Percentiles rank a stretch among this genome's conserved stretches.
Conservation (phyloP, 2,888 invertebrate species). For the Penaeus monodon region DNA sequence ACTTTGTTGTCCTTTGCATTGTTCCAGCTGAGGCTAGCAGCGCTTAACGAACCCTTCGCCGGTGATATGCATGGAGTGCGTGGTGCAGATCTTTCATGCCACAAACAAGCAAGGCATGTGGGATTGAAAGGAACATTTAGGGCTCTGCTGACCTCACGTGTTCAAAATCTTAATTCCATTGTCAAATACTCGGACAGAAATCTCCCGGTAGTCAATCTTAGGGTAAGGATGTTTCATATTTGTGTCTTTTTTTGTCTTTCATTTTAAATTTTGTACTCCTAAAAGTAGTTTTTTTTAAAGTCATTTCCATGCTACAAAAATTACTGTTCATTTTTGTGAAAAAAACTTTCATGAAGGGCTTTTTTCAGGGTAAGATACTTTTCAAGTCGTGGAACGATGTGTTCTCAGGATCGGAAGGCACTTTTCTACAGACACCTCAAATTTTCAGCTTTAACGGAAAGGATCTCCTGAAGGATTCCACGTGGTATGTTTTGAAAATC, state of each 20-base stretch:
- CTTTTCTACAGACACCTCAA: conserved; percentile 83
- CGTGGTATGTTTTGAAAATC: conserved; percentile 89
- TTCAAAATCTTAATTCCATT: conserved; percentile 93
- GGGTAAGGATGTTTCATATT: conserved; percentile 72
- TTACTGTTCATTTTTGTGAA: background rate
- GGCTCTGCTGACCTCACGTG: conserved; percentile 89
- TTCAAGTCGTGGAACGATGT: conserved; percentile 94
- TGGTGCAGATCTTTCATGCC: conserved; percentile 94
- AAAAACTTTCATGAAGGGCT: background rate
- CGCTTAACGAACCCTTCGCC: conserved; percentile 89
- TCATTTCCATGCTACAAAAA: background rate
- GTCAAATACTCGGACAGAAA: conserved; percentile 88
- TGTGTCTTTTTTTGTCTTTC: background rate
- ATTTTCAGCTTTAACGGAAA: conserved; percentile 95
- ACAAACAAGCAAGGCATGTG: conserved; percentile 88
- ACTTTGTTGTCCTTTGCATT: background rate
- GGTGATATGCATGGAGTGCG: conserved; percentile 93
- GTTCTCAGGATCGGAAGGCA: conserved; percentile 86
- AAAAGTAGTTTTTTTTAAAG: background rate
- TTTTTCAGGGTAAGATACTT: conserved; percentile 81
- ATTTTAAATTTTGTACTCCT: background rate
- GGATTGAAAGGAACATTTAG: conserved; percentile 91
- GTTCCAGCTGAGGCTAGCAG: conserved; percentile 82
- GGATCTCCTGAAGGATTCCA: conserved; percentile 87
- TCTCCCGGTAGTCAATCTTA: conserved; percentile 88